These are phyloP conservation scores for Pachydiplax longipennis DNA, from an alignment of 2,888 invertebrate species.

Conservation along the genomic window DNA sequence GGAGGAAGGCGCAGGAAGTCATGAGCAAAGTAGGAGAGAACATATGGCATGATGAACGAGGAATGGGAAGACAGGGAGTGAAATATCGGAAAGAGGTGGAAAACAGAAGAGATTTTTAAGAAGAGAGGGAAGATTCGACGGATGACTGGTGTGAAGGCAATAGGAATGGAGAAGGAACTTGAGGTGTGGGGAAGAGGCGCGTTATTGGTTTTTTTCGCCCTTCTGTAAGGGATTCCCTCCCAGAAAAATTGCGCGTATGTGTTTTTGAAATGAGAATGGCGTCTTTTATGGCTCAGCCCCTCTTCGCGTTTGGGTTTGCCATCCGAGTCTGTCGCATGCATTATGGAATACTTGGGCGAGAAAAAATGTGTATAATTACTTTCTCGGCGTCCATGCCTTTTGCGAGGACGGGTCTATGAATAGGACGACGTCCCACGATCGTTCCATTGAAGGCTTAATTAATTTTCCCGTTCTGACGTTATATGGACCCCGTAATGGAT, in stretches of 20 bases:
- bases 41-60: background rate
- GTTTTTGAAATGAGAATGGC: slow-evolving; percentile 7
- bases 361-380: background rate
- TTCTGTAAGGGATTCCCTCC: background rate
- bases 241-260: background rate
- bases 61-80: background rate
- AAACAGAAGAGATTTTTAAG: background rate
- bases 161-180: background rate
- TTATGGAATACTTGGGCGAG: background rate
- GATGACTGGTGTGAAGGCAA: background rate
- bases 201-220: background rate
- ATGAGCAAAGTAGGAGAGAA: too few relatives aligned
- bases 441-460: too few relatives aligned
- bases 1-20: too few relatives aligned
- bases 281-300: background rate
- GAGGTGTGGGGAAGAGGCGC: background rate
- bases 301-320: background rate
- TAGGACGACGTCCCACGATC: too few relatives aligned
- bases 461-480: too few relatives aligned
- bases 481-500: too few relatives aligned
- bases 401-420: too few relatives aligned
- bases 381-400: background rate
- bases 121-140: background rate
- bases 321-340: background rate
- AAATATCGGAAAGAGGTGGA: background rate